Evolutionary conservation across 37 sponge, comb jelly and placozoan species (phyloP).

Genomic region (Lycopodina hypogea): DNA sequence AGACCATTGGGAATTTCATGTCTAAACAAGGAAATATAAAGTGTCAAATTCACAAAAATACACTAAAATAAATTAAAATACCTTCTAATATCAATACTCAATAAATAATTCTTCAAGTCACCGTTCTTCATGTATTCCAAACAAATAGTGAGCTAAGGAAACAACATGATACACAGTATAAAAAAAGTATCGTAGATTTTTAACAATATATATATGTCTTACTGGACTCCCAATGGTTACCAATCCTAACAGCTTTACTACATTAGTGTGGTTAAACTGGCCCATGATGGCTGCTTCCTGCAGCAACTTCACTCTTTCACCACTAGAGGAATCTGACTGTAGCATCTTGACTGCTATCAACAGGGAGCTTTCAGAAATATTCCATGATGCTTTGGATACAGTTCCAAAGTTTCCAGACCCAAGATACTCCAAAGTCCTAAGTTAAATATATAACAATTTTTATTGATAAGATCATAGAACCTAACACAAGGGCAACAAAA

Average conservation of each 20-base stretch:
- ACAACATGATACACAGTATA: too few relatives aligned
- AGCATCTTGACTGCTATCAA: constrained; percentile 61
- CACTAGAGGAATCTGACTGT: constrained; percentile 10
- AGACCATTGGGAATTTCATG: too few relatives aligned
- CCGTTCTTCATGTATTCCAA: constrained; percentile 28
- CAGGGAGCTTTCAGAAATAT: background rate
- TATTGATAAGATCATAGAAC: too few relatives aligned
- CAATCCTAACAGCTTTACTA: constrained; percentile 60
- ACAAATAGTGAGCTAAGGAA: background rate
- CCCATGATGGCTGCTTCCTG: constrained; percentile 76
- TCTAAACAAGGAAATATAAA: background rate
- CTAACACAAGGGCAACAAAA: too few relatives aligned
- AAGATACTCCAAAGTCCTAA: constrained; percentile 17
- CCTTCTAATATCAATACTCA: background rate
- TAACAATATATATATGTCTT: background rate
- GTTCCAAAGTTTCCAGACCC: constrained; percentile 66
- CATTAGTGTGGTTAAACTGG: constrained; percentile 68
- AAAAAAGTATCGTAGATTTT: background rate
- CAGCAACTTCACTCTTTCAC: constrained; percentile 48
- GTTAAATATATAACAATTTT: too few relatives aligned
- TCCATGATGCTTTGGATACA: constrained; percentile 57
- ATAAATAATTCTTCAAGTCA: constrained; percentile 47
- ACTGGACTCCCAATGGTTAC: constrained; percentile 67
- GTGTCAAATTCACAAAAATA: background rate
- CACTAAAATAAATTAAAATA: too few relatives aligned